Base-by-base conservation (phyloP, 1,140 invertebrate genomes). In the Drosophila mojavensis region DNA sequence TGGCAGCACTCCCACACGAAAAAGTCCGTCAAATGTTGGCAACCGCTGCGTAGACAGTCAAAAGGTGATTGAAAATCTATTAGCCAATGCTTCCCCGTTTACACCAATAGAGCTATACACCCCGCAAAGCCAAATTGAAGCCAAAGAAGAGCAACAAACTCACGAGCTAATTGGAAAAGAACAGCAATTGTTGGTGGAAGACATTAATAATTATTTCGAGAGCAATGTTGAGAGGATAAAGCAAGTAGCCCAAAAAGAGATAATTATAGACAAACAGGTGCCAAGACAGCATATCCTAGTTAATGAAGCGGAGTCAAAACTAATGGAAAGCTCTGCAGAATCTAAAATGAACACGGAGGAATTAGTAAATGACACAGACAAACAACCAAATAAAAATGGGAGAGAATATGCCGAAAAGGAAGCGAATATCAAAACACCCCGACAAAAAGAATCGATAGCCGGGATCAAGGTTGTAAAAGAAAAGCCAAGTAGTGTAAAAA, bases 1-100 rank as follows among this genome's bases (percentile, higher is more conserved):
- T 26, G 76, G 43, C n/a, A 58, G 36, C 26, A 61, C 55, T 10
- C 55, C 67, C 24, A 53, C 51, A 2, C 54, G 36, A 4, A 24
- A 43, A 3, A 62, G 39, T 11, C 26, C 43, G 17, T 41, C n/a
- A 3, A 72, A 39, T 9, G 48, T 39, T 1, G 17, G 7, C 10
- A 53, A 11, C 36, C 5, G 24, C 17, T 0, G 20, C 9, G 28
- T 9, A 0, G n/a, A 20, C 9, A 51, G 17, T 24, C 2, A 45
- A 2, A 51, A 58, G 9, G n/a, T 50, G 26, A 3, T 47, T 4
- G 33, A 59, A 24, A 45, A 56, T n/a, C 33, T 58, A 6, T 15
- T 67, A 20, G 4, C 13, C 1, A 67, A 59, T 30, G 4, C 10
- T 0, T 24, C 17, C 17, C 17, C 17, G 17, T 17, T 6, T 3